Base-by-base conservation (phyloP, 2,888 invertebrate species). In the Punctoribates punctum region DNA sequence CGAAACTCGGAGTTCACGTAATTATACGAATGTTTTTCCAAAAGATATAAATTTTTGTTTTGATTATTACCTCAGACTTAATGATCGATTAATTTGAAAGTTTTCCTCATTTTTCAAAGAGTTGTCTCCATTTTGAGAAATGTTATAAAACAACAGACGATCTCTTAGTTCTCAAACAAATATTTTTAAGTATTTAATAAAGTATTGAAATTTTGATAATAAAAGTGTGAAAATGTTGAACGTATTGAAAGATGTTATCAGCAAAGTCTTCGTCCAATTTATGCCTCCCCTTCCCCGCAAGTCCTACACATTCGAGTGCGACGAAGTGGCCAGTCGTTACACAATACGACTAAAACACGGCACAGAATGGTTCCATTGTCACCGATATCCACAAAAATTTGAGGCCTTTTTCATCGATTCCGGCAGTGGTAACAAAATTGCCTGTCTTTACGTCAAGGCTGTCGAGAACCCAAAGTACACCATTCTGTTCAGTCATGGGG, bases 401-500 rank as follows among this genome's bases (percentile, higher is more conserved):
- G 76, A 76, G 17, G 54, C 73, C 23, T 76, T 73, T 17, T 73
- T 54, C n/a, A 23, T 27, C 11, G 13, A 60, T 23, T 57, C 73
- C 25, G 23, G 20, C 5, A 51, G 76, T 25, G 73, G 57, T 20
- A 76, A 76, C 23, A 20, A 57, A 25, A 76, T 76, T 17, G 73
- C 76, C 1, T 76, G 76, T 54, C 57, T 76, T 17, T 73, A 54
- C 51, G 27, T 75, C 0, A 75, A 46, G 38, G n/a, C 75, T n/a
- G 9, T 20, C 15, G 23, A 54, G 0, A 20, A 73, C 6, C 60
- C 76, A 9, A 51, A 73, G n/a, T 73, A 57, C 23, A 76, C 76
- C 3, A 29, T 76, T 17, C 54, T 76, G 25, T 76, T 73, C 73
- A 76, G 62, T 48, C 76, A 76, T 20, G 73, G 76, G 13, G 60